Conservation (phyloP, 35 echinoderm and acorn worm genomes). For the Ptychodera flava region DNA sequence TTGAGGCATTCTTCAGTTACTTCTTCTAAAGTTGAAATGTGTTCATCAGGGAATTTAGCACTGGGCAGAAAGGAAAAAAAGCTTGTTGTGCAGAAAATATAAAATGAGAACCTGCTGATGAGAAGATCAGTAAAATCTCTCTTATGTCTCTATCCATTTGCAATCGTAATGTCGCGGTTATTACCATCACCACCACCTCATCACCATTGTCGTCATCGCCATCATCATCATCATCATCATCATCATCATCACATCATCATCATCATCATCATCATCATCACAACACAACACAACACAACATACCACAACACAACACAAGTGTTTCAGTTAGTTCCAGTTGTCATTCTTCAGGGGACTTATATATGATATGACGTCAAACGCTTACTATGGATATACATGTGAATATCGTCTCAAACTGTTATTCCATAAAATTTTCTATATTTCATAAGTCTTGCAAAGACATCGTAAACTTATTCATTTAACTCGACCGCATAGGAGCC, state of each 20-base stretch:
- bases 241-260: neutral
- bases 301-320: no score
- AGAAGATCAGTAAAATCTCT: no score
- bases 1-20: constrained; percentile 38
- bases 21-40: constrained; percentile 74
- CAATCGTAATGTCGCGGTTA: neutral
- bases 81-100: neutral
- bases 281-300: no score
- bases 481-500: neutral
- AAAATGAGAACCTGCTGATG: no score
- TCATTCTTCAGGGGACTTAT: neutral
- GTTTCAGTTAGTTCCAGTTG: no score
- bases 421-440: neutral
- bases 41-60: constrained; percentile 30
- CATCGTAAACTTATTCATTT: neutral
- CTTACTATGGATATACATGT: neutral
- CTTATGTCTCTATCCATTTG: neutral
- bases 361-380: neutral
- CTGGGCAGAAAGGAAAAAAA: neutral
- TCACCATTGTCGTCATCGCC: neutral
- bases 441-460: neutral
- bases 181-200: neutral
- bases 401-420: neutral
- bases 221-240: neutral
- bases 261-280: no score